These are phyloP conservation scores for Barypeithes pellucidus DNA, from an alignment of 2,888 invertebrate genomes.

Conservation along the genomic window DNA sequence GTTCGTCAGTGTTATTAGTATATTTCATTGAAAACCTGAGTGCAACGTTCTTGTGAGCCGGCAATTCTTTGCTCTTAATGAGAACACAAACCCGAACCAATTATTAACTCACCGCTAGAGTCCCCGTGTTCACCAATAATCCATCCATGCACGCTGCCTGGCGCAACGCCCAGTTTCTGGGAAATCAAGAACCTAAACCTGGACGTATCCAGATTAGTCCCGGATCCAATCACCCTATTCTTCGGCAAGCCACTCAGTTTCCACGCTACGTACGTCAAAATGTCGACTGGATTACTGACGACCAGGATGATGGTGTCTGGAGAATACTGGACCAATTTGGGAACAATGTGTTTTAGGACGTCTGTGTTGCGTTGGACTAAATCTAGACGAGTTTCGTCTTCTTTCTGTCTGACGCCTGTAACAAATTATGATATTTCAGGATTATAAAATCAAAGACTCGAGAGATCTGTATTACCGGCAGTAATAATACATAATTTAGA, in stretches of 20 bases:
- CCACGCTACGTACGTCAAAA: constrained; percentile 96
- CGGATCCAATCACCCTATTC: constrained; percentile 90
- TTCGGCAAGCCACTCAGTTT: constrained; percentile 92
- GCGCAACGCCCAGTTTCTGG: constrained; percentile 85
- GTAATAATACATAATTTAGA: constrained; percentile 92
- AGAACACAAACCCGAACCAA: neutral
- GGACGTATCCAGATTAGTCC: constrained; percentile 92
- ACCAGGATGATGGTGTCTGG: constrained; percentile 89
- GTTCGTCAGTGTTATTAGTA: too few species aligned
- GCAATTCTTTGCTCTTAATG: too few species aligned
- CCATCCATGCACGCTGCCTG: constrained; percentile 92
- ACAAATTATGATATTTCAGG: neutral
- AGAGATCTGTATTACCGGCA: too few species aligned
- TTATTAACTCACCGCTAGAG: constrained; percentile 65
- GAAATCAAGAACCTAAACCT: constrained; percentile 91
- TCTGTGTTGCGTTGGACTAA: constrained; percentile 93
- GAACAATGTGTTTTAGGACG: constrained; percentile 89
- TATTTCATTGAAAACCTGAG: too few species aligned
- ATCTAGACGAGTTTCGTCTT: constrained; percentile 90
- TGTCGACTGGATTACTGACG: constrained; percentile 94
- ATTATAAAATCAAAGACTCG: too few species aligned
- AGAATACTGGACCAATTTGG: constrained; percentile 85
- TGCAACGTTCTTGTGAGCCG: too few species aligned
- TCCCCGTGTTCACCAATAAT: constrained; percentile 97
- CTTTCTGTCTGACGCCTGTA: constrained; percentile 86